Evolutionary conservation across 2,888 invertebrate species (phyloP).

Genomic region (Exephanes ischioxanthus): DNA sequence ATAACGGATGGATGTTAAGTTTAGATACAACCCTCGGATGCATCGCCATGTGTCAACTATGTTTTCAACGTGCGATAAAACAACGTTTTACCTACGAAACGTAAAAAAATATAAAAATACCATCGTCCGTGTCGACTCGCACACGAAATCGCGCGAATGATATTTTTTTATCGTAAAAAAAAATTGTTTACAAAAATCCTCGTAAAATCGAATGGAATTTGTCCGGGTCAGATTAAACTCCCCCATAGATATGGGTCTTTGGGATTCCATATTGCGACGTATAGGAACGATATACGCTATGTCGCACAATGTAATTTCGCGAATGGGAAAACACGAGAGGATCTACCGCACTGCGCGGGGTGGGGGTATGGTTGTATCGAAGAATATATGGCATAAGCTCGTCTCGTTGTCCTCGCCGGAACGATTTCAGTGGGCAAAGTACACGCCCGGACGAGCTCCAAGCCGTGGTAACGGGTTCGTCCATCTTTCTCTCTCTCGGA

Average conservation of each 20-base stretch:
- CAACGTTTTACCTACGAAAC: too few relatives aligned
- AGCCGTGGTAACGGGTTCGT: neutral
- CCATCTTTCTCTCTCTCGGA: neutral
- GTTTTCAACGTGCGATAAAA: too few relatives aligned
- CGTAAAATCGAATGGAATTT: slow-evolving; percentile 8
- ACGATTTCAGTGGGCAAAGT: slow-evolving; percentile 22
- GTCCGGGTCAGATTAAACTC: neutral
- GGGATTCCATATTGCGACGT: slow-evolving; percentile 4
- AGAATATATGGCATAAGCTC: slow-evolving; percentile 15
- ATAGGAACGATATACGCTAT: neutral
- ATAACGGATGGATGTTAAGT: neutral
- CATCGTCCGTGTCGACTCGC: too few relatives aligned
- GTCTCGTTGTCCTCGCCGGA: slow-evolving; percentile 9
- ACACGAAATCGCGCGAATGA: neutral
- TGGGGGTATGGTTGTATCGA: neutral
- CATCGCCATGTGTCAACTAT: neutral
- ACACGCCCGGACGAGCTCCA: neutral
- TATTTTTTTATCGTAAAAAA: neutral
- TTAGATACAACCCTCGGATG: neutral
- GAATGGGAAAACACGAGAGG: slow-evolving; percentile 26
- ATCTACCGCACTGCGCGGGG: neutral
- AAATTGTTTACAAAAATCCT: neutral
- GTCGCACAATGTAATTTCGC: slow-evolving; percentile 25
- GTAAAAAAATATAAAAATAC: too few relatives aligned
- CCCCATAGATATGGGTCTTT: neutral